phyloP scores from a whole-genome alignment of 2,888 invertebrate genomes.

The Spodoptera exigua region DNA sequence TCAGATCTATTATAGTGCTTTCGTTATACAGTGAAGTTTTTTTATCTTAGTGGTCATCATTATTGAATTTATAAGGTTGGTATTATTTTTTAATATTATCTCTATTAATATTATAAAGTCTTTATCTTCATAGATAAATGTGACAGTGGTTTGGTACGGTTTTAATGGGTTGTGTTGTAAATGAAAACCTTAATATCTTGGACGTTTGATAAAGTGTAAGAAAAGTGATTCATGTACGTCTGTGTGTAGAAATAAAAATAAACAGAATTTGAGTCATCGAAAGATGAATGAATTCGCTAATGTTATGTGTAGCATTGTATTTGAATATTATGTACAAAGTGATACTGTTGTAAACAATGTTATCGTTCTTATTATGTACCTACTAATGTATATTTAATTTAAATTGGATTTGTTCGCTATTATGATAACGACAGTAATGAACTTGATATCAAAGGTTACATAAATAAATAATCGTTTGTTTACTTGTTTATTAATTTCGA shows the following conservation, averaged over 20 bases:
- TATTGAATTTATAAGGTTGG: conserved; percentile 58
- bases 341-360: conserved; percentile 69
- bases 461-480: conserved; percentile 31
- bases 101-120: conserved; percentile 65
- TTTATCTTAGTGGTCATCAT: conserved; percentile 53
- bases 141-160: conserved; percentile 79
- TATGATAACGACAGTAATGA: conserved; percentile 48
- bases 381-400: conserved; percentile 44
- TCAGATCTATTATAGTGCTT: conserved; percentile 38
- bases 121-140: conserved; percentile 74
- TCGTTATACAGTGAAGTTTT: conserved; percentile 57
- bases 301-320: conserved; percentile 61
- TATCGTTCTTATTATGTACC: conserved; percentile 56
- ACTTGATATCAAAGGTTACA: conserved; percentile 42
- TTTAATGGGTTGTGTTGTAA: conserved; percentile 32
- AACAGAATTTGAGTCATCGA: conserved; percentile 67
- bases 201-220: conserved; percentile 6
- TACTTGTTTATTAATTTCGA: conserved; percentile 26
- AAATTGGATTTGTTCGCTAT: conserved; percentile 39
- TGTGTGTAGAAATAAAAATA: conserved; percentile 53
- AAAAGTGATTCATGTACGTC: conserved; percentile 41
- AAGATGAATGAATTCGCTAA: conserved; percentile 57
- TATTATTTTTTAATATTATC: conserved; percentile 64
- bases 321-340: conserved; percentile 52
- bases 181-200: conserved; percentile 17